Evolutionary conservation across 2,113 vertebrate genomes (phyloP), one percentile per base, ranked within the genome.

Genomic region (Tenrec ecaudatus): DNA sequence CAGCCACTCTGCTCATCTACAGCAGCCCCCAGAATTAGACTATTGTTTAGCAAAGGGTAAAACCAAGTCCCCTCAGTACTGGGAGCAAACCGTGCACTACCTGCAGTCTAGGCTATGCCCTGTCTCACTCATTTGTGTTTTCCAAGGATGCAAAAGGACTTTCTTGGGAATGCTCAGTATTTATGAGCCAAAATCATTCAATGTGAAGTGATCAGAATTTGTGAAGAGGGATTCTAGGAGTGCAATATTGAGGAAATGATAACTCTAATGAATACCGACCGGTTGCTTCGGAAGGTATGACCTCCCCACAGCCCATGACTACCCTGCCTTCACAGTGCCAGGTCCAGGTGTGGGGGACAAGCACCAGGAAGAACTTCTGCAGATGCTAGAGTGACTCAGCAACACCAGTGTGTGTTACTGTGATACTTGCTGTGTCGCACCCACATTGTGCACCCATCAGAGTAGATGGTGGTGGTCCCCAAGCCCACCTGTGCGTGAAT

Each of bases 241-340:
- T 36, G 22, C 36, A 31, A 78, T 4, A n/a, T 4, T 40, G 77
- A n/a, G 78, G 25, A 83, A 58, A 20, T 33, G 0, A 4, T 53
- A 62, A 25, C 29, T 3, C 38, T 43, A 2, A 6, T 2, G 19
- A 11, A 27, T 1, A 1, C 29, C 15, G 62, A 27, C 14, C 33
- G 47, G 25, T 2, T 16, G 0, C n/a, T 6, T 11, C 23, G 17
- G 66, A 23, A 0, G 5, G 11, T 3, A 25, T 15, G 5, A 73
- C n/a, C n/a, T 17, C 69, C 16, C 69, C 25, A 60, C 66, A 58
- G 20, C 68, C 2, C 0, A 31, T 38, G 23, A 33, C 6, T 0
- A 10, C 19, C 47, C 47, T 47, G 6, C 36, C 75, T 25, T 0
- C 2, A 27, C 15, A 3, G 62, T 17, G 8, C 47, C 47, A 53